Base-by-base conservation (phyloP, 2,113 vertebrate species). In the Limanda limanda region DNA sequence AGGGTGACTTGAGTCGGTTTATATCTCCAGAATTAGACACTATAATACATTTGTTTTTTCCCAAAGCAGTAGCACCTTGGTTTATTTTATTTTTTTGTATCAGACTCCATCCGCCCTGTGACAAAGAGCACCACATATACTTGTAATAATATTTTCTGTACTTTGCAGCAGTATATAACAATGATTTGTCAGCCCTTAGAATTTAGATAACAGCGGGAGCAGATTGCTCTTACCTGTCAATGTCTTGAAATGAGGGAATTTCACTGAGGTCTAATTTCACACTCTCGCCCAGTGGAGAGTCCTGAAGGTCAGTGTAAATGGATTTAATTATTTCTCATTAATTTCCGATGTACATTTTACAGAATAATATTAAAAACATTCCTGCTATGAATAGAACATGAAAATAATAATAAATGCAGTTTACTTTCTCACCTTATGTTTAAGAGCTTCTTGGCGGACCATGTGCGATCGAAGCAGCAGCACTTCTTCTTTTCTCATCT, bases 401-500 rank as follows among this genome's bases (percentile, higher is more conserved):
- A 52, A 27, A 20, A 54, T 4, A 40, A 21, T 1, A 0, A 45
- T 15, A 17, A 24, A 15, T 42, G 6, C 11, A 24, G 18, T 24
- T 0, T 2, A 0, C 4, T 67, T 13, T 70, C 87, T 57, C 79
- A 98, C 98, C 95, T 96, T 98, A 73, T 95, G 95, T 42, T 96
- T 97, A 35, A 97, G 95, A 2, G 96, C 96, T 58, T 98, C 97
- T 58, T 97, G 96, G 86, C 95, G 97, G 37, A 99, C 96, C 31
- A 99, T 94, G 74, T 99, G 97, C 40, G 97, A 98, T 48, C 97
- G 93, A 37, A 99, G 91, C 79, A 99, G 97, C 64, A 99, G 95
- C 77, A 99, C 98, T 68, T 99, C 98, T 42, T 99, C 98, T 88
- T 98, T 99, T 11, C 97, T 95, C 3, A 99, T 95, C 35, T 98